A percentile compares a stretch with the other conserved stretches of the same genome.
These are phyloP conservation scores for Phyllostomus hastatus DNA, from an alignment of 2,113 vertebrate genomes.

Conservation along the genomic window DNA sequence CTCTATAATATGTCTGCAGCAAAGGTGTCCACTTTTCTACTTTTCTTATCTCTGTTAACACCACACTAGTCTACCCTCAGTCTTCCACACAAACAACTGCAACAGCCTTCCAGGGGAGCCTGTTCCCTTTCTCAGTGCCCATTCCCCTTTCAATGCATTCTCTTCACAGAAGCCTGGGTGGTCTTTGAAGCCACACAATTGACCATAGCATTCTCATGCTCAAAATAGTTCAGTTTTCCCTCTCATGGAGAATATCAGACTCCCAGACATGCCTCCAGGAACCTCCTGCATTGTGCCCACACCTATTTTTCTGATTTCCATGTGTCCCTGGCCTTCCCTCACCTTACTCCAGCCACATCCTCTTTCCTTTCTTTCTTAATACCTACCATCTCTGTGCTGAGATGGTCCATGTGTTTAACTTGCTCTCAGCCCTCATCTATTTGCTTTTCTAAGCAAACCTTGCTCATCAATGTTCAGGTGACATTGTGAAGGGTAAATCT, in stretches of 20 bases:
- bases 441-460: rapidly evolving
- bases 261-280: rapidly evolving
- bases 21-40: rapidly evolving
- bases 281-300: rapidly evolving
- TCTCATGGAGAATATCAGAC: not conserved
- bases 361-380: too few species aligned
- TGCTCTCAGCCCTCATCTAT: rapidly evolving
- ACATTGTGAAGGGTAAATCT: rapidly evolving
- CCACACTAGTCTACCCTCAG: rapidly evolving
- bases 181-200: not conserved
- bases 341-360: rapidly evolving
- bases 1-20: rapidly evolving
- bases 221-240: not conserved
- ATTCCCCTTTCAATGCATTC: rapidly evolving
- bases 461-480: rapidly evolving
- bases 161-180: too few species aligned
- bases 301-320: not conserved
- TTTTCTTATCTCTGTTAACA: rapidly evolving
- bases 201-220: rapidly evolving
- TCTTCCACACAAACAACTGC: rapidly evolving
- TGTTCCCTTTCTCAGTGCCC: rapidly evolving
- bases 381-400: rapidly evolving
- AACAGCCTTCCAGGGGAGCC: rapidly evolving
- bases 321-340: rapidly evolving
- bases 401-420: rapidly evolving